Percentiles rank a stretch among this genome's conserved stretches.
Evolutionary conservation across 2,113 vertebrate species (phyloP).

Genomic region (Lethenteron reissneri): DNA sequence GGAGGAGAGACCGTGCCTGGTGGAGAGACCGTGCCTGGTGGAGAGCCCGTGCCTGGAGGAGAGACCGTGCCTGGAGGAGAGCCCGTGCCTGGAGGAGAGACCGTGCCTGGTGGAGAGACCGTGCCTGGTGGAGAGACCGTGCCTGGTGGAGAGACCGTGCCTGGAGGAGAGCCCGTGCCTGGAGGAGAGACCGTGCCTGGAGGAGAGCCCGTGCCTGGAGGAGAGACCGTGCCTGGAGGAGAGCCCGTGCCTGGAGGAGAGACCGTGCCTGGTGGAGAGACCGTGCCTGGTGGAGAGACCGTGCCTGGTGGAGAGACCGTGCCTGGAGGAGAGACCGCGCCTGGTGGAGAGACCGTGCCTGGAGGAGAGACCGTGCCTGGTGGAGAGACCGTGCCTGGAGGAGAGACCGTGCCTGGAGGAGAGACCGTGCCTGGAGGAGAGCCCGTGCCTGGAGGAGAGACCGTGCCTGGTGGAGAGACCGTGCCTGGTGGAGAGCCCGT

Average conservation of each 20-base stretch:
- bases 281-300: not conserved
- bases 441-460: not conserved
- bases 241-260: too few relatives aligned
- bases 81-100: not conserved
- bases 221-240: not conserved
- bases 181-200: not conserved
- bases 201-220: not conserved
- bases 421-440: too few relatives aligned
- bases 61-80: too few relatives aligned
- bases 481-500: not conserved
- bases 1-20: not conserved
- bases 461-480: not conserved
- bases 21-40: not conserved
- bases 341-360: not conserved
- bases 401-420: not conserved
- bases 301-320: not conserved
- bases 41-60: not conserved
- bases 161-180: not conserved
- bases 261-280: not conserved
- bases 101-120: not conserved
- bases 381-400: not conserved
- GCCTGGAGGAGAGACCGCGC: not conserved
- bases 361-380: not conserved
- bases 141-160: not conserved
- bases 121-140: not conserved